A percentile compares a stretch with the other conserved stretches of the same genome.
Evolutionary conservation across 1,140 invertebrate genomes (phyloP).

Genomic region (Augochlora pura): DNA sequence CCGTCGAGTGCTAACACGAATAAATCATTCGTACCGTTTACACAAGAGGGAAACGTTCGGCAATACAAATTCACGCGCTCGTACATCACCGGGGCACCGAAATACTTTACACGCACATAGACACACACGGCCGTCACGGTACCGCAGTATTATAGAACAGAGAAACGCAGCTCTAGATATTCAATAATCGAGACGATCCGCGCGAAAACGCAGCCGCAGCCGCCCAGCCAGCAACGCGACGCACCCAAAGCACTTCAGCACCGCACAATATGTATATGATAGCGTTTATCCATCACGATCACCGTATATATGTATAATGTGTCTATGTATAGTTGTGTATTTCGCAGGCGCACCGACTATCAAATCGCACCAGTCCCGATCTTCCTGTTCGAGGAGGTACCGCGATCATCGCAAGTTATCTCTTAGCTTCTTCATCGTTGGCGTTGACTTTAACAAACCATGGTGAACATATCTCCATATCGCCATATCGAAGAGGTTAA

Average conservation of each 20-base stretch:
- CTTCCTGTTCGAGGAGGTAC: constrained; percentile 22
- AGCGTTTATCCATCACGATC: constrained; percentile 46
- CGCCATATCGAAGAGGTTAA: no score
- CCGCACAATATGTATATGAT: constrained; percentile 55
- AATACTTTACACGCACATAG: not conserved
- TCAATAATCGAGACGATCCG: constrained; percentile 43
- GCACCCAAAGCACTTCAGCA: constrained; percentile 67
- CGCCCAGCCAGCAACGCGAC: constrained; percentile 59
- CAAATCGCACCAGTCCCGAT: constrained; percentile 48
- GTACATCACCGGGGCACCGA: not conserved
- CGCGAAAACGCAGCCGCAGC: constrained; percentile 45
- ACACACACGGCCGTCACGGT: not conserved
- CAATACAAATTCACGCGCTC: no score
- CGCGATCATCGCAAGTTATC: constrained; percentile 8
- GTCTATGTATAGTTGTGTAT: constrained; percentile 53
- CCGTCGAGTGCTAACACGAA: no score
- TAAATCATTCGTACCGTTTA: no score
- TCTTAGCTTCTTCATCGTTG: no score
- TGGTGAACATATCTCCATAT: no score
- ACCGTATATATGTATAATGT: constrained; percentile 28
- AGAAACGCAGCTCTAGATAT: constrained; percentile 46
- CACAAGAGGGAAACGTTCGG: no score
- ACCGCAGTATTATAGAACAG: not conserved
- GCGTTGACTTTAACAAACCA: no score
- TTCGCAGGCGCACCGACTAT: constrained; percentile 50